Percentiles rank a stretch among this genome's conserved stretches.
Conservation (phyloP, 37 sponge, comb jelly and placozoan species). For the Oopsacas minuta region DNA sequence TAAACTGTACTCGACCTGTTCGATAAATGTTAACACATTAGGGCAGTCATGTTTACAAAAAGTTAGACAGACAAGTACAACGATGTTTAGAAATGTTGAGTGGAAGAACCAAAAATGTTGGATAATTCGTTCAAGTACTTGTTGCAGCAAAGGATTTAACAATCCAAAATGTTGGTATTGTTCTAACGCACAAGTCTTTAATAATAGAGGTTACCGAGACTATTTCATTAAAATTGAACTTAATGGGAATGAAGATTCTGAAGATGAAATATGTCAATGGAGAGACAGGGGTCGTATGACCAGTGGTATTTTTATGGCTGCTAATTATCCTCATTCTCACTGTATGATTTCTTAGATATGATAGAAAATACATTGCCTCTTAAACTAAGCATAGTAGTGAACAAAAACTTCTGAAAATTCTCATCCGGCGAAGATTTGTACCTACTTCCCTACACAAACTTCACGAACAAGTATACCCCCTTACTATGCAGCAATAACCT, state of each 20-base stretch:
- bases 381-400: not conserved
- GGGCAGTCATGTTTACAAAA: not conserved
- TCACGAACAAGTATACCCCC: conserved; percentile 8
- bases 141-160: not conserved
- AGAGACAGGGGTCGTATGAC: not conserved
- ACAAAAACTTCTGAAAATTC: conserved; percentile 18
- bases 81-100: not conserved
- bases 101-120: not conserved
- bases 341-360: conserved; percentile 9
- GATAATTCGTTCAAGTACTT: not conserved
- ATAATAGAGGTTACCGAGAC: not conserved
- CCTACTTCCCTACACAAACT: conserved; percentile 19
- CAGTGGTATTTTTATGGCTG: conserved; percentile 9
- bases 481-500: conserved; percentile 11
- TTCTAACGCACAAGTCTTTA: not conserved
- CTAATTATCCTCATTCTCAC: not conserved
- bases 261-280: conserved; percentile 3
- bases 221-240: not conserved
- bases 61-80: not conserved
- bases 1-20: not conserved
- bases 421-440: conserved; percentile 12
- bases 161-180: not conserved
- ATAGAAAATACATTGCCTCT: conserved; percentile 15
- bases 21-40: not conserved
- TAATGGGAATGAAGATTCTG: conserved; percentile 6